Evolutionary conservation across 2,113 vertebrate genomes (phyloP).

Genomic region (Nothocercus julius): DNA sequence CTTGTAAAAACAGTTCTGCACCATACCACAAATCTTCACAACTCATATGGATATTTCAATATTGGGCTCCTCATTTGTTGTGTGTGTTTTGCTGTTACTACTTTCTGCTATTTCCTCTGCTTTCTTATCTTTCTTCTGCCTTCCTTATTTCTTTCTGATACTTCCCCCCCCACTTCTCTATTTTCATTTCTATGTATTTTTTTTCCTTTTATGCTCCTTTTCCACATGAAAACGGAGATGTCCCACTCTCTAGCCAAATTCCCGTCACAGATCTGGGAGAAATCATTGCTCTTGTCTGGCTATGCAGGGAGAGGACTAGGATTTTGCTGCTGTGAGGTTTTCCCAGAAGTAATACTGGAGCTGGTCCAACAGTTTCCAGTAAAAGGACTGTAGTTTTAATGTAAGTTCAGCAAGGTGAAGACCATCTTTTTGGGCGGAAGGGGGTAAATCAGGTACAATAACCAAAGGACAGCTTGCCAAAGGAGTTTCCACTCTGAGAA

Average conservation of each 20-base stretch:
- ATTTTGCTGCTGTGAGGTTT: conserved; percentile 17
- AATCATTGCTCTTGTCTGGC: neutral
- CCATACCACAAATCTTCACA: neutral
- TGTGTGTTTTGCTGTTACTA: neutral
- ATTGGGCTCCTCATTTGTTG: neutral
- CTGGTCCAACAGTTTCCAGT: conserved; percentile 52
- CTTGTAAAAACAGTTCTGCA: neutral
- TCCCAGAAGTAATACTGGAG: conserved; percentile 49
- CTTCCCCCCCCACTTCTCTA: neutral
- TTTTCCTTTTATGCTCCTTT: neutral
- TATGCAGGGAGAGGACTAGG: neutral
- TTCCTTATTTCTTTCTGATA: neutral
- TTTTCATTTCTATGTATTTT: neutral
- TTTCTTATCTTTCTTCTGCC: neutral
- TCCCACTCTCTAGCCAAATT: neutral
- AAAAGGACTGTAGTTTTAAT: conserved; percentile 37
- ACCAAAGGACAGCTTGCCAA: neutral
- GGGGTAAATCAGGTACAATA: neutral
- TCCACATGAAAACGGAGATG: neutral
- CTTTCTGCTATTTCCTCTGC: neutral
- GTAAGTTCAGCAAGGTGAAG: conserved; percentile 11
- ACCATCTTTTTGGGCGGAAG: neutral
- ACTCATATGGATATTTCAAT: neutral
- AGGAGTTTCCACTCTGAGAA: neutral
- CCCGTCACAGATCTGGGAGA: neutral